Evolutionary conservation across 2,113 vertebrate species (phyloP).

Genomic region (Balaeniceps rex): DNA sequence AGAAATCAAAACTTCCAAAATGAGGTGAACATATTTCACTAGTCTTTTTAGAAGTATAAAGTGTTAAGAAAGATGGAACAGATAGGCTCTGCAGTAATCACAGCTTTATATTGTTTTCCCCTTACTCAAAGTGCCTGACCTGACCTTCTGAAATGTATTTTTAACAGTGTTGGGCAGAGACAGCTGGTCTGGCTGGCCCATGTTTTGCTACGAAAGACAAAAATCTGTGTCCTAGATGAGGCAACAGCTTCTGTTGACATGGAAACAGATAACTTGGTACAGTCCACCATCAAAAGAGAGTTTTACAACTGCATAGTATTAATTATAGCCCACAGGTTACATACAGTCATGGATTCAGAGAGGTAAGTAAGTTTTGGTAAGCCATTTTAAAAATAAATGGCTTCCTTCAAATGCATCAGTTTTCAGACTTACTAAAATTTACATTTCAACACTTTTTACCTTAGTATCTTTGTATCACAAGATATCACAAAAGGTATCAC

Average conservation of each 20-base stretch:
- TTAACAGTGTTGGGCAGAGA: slow-evolving; percentile 58
- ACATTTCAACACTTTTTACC: background rate
- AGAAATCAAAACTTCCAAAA: background rate
- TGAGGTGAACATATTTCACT: background rate
- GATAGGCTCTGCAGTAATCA: background rate
- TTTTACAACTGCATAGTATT: slow-evolving; percentile 66
- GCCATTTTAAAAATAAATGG: background rate
- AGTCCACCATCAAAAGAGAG: slow-evolving; percentile 54
- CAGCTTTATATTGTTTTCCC: background rate
- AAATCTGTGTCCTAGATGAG: slow-evolving; percentile 72
- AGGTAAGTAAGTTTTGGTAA: slow-evolving; percentile 41
- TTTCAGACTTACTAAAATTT: background rate
- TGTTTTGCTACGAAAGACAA: slow-evolving; percentile 63
- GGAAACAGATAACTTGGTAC: slow-evolving; percentile 62
- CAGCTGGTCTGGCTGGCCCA: slow-evolving; percentile 69
- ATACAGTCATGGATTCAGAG: slow-evolving; percentile 61
- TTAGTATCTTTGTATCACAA: background rate
- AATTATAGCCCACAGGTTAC: slow-evolving; percentile 59
- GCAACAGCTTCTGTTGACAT: slow-evolving; percentile 54
- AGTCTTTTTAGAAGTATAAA: background rate
- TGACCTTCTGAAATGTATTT: background rate
- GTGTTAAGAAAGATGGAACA: background rate
- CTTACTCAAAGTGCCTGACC: background rate
- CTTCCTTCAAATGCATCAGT: background rate
- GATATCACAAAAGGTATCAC: background rate